Base-by-base conservation (phyloP, 2,888 invertebrate genomes). In the Leucozona laternaria region DNA sequence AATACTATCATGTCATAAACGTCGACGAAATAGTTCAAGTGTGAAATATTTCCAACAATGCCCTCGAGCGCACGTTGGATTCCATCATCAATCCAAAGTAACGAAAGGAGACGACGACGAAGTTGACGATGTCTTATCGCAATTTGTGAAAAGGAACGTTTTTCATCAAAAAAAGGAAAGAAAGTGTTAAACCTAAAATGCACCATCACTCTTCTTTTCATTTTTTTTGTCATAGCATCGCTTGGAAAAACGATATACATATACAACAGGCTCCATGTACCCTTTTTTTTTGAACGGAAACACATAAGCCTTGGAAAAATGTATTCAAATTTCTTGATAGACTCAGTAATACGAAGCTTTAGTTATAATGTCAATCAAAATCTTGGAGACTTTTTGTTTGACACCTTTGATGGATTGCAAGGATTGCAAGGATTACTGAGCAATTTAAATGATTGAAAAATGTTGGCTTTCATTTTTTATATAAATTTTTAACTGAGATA, bases 71-170 rank as follows among this genome's bases (percentile, higher is more conserved):
- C n/a, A n/a, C 34, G 58, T 62, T 77, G 77, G 77, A 68, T 60
- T 85, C 31, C 68, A 84, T 84, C 84, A 66, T 84, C 70, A 73
- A 77, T 77, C 34, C 55, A 4, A 34, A 57, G 40, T 25, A 77
- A 17, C 53, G 20, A 48, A 73, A 73, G 20, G 62, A 68, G 22
- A 73, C 73, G n/a, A n/a, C n/a, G n/a, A n/a, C n/a, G n/a, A n/a
- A n/a, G n/a, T n/a, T n/a, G n/a, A n/a, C n/a, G 81, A 68, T 58
- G 68, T 80, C 77, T 85, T 77, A 55, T 77, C 50, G 58, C 72
- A 77, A 77, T 72, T 66, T 68, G 40, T 31, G 45, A 71, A 66
- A 57, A 68, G 64, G 20, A 53, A 70, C 13, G 25, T 28, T 31
- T 34, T 45, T 31, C 37, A 60, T 60, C 58, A n/a, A 31, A 34